phyloP scores from a whole-genome alignment of 2,113 vertebrate species.

The Corythoichthys haematopterus region DNA sequence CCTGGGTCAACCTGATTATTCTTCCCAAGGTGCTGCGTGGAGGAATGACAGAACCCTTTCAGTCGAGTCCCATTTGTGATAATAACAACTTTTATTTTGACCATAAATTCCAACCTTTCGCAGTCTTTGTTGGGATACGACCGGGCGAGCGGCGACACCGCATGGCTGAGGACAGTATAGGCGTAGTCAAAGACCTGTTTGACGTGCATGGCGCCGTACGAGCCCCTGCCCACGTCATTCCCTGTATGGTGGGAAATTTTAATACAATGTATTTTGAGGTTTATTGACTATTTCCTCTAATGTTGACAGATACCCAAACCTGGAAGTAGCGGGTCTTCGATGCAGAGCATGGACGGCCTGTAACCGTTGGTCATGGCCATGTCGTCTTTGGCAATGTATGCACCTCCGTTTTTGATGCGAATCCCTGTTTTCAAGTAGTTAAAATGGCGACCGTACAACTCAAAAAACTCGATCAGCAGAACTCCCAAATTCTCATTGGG shows the following conservation, averaged over 20 bases:
- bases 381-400: slow-evolving; percentile 95
- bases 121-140: slow-evolving; percentile 94
- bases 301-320: slow-evolving; percentile 61
- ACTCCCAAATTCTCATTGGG: slow-evolving; percentile 90
- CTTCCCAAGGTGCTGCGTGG: slow-evolving; percentile 86
- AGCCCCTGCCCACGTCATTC: slow-evolving; percentile 94
- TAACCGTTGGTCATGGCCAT: slow-evolving; percentile 92
- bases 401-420: slow-evolving; percentile 92
- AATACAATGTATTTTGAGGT: not conserved
- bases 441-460: slow-evolving; percentile 96
- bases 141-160: slow-evolving; percentile 89
- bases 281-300: not conserved
- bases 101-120: slow-evolving; percentile 78
- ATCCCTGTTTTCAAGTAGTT: slow-evolving; percentile 99
- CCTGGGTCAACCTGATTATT: slow-evolving; percentile 93
- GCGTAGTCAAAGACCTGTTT: slow-evolving; percentile 97
- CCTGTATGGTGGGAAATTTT: slow-evolving; percentile 62
- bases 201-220: slow-evolving; percentile 96
- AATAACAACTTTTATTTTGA: not conserved
- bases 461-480: slow-evolving; percentile 98
- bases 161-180: slow-evolving; percentile 90
- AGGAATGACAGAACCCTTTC: not conserved
- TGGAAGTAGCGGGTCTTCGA: slow-evolving; percentile 93
- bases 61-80: not conserved
- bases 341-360: slow-evolving; percentile 95